These are phyloP conservation scores for Drymonia ruficornis DNA, from an alignment of 2,888 invertebrate species.

Conservation along the genomic window DNA sequence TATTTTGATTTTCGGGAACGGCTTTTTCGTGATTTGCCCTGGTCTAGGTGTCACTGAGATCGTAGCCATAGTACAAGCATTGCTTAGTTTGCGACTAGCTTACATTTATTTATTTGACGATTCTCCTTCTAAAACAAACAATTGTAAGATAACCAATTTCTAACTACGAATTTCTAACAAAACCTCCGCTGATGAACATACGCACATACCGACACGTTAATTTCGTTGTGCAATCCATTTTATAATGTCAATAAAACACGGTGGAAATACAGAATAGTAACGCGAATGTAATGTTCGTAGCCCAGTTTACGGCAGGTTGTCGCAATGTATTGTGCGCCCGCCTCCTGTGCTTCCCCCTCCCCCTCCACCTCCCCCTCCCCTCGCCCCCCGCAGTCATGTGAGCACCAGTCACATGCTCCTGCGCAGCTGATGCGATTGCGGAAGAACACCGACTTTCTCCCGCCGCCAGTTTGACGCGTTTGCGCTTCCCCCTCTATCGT, in stretches of 20 bases:
- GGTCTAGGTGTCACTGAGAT: no score
- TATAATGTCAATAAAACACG: conserved; percentile 59
- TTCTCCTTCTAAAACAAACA: no score
- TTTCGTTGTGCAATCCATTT: conserved; percentile 54
- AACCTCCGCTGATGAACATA: conserved; percentile 2
- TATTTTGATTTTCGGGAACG: no score
- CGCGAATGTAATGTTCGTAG: conserved; percentile 50
- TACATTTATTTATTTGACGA: no score
- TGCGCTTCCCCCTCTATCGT: conserved; percentile 14
- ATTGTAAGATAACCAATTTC: not conserved
- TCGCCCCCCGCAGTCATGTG: conserved; percentile 53
- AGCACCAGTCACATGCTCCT: conserved; percentile 57
- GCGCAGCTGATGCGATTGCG: conserved; percentile 50
- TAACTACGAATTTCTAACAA: not conserved
- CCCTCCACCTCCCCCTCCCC: conserved; percentile 4
- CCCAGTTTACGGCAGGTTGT: conserved; percentile 58
- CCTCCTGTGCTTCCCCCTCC: conserved; percentile 14
- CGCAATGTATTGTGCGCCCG: conserved; percentile 62
- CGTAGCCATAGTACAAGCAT: no score
- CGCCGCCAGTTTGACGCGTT: conserved; percentile 28
- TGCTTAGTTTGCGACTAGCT: no score
- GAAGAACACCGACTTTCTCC: conserved; percentile 65
- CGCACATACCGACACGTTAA: conserved; percentile 38
- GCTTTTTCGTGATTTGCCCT: no score
- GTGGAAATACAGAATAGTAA: conserved; percentile 57